A percentile compares a stretch with the other conserved stretches of the same genome.
phyloP scores from a whole-genome alignment of 2,113 vertebrate species.

The Callithrix jacchus region DNA sequence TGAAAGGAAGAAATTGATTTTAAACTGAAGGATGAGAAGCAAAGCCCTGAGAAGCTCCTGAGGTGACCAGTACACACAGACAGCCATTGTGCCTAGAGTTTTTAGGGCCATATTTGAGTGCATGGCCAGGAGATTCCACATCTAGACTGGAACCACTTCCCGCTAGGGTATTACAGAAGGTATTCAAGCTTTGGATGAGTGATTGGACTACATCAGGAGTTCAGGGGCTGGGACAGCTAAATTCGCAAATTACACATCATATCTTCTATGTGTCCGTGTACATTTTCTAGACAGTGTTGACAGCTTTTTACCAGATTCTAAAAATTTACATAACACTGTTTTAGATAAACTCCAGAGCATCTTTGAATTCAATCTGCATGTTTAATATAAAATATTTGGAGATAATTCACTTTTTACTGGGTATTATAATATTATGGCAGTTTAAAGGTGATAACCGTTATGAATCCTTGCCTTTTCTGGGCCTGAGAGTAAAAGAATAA shows the following conservation, averaged over 20 bases:
- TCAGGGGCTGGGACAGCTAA: neutral
- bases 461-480: neutral
- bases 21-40: neutral
- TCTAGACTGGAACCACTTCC: neutral
- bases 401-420: constrained; percentile 3
- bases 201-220: neutral
- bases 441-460: neutral
- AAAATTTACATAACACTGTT: neutral
- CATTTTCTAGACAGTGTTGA: neutral
- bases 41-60: neutral
- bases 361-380: neutral
- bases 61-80: neutral
- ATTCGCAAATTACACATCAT: neutral
- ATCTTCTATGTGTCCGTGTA: neutral
- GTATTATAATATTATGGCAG: neutral
- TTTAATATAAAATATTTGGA: neutral
- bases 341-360: constrained; percentile 2
- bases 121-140: neutral
- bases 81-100: neutral
- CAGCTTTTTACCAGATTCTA: neutral
- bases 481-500: neutral
- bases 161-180: neutral
- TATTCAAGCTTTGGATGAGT: neutral
- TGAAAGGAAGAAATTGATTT: neutral
- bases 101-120: neutral